Base-by-base conservation (phyloP, 2,113 vertebrate species). In the Melanerpes aurifrons region DNA sequence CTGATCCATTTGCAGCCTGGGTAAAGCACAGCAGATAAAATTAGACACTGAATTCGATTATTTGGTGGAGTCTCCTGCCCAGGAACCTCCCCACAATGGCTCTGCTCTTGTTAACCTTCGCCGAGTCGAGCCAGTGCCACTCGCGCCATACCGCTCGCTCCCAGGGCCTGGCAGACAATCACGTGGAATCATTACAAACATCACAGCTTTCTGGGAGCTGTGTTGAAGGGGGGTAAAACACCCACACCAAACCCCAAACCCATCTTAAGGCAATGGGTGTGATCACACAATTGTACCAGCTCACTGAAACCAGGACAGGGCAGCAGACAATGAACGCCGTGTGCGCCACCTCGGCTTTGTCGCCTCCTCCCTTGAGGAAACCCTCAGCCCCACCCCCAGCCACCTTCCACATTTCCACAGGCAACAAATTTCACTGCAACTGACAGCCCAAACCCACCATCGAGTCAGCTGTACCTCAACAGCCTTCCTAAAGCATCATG, bases 11-110 rank as follows among this genome's bases (percentile, higher is more conserved):
- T 92, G 87, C 87, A 88, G 69, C 74, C 87, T 83, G 47, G 69
- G 61, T 82, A 87, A 91, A 94, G 92, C 63, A 86, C 61, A 94
- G 69, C 76, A 83, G 90, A 95, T 88, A 86, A 93, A 91, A 95
- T 96, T 86, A 96, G 82, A 77, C 66, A 64, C 85, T 40, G 92
- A 94, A 95, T 95, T 95, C 91, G 87, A 91, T 95, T 95, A 95
- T 94, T 91, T 67, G 86, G 87, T 72, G 35, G 81, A 77, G 86
- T 59, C 50, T 82, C 89, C 89, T 61, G 76, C 24, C 63, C 71
- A 91, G 93, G 87, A 93, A 94, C 87, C 89, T 74, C 82, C 92
- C 79, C 28, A 5, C 92, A 94, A 96, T 96, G 93, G 90, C 93
- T 83, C 62, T 63, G 69, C 69, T 68, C 74, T 68, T 37, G 87